These are phyloP conservation scores for Strigops habroptila DNA, from an alignment of 2,113 vertebrate genomes.

Conservation along the genomic window DNA sequence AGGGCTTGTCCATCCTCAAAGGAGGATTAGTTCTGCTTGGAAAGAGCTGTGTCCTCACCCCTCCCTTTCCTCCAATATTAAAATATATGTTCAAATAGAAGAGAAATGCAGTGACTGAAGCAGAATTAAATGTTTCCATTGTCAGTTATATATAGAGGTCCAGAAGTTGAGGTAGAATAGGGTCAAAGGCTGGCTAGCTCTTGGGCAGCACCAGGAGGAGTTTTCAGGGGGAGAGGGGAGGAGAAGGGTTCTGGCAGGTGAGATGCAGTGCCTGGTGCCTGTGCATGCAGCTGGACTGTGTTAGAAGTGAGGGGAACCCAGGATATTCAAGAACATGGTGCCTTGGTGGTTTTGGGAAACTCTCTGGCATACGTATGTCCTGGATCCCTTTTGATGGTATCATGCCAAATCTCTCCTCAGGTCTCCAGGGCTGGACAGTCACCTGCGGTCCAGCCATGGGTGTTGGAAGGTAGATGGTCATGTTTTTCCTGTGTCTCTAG, in stretches of 20 bases:
- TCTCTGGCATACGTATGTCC: rapidly evolving
- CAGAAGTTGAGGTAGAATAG: background rate
- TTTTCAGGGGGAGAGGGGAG: background rate
- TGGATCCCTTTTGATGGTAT: background rate
- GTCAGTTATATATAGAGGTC: background rate
- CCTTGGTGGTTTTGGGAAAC: background rate
- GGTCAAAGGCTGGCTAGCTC: background rate
- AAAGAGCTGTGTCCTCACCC: background rate
- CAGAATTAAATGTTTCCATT: background rate
- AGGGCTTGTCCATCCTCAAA: background rate
- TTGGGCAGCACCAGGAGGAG: background rate
- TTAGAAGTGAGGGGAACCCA: background rate
- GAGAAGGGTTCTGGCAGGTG: background rate
- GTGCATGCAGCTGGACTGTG: background rate
- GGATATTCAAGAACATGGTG: background rate
- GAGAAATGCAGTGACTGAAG: background rate
- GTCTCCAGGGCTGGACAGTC: background rate
- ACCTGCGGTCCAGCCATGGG: background rate
- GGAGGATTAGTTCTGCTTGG: slow-evolving; percentile 49
- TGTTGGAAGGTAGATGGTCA: background rate
- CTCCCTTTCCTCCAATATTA: background rate
- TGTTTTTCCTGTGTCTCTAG: background rate
- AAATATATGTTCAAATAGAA: slow-evolving; percentile 31
- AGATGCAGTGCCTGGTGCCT: background rate
- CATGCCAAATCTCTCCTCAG: background rate